These are phyloP conservation scores for Metalampra italica DNA, from an alignment of 2,888 invertebrate species.

Conservation along the genomic window DNA sequence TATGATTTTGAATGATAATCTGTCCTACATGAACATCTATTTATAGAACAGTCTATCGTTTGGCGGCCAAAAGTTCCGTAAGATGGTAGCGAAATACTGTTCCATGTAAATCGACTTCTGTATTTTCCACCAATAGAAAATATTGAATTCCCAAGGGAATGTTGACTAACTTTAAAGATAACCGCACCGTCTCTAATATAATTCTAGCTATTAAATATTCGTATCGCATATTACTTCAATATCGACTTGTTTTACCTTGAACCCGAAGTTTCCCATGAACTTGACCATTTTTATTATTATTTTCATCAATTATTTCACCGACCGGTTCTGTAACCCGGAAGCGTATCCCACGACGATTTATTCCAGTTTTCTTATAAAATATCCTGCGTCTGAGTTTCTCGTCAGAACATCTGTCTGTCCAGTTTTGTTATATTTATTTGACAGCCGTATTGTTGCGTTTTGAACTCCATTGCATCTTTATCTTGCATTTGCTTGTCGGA, in stretches of 20 bases:
- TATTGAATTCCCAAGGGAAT: too few relatives aligned
- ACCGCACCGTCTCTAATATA: too few relatives aligned
- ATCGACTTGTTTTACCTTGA: constrained; percentile 3
- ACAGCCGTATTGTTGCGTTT: constrained; percentile 36
- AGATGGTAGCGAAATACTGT: too few relatives aligned
- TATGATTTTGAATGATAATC: too few relatives aligned
- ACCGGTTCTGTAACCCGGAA: constrained; percentile 66
- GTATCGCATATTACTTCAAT: neutral
- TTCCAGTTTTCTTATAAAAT: constrained; percentile 56
- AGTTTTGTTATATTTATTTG: constrained; percentile 33
- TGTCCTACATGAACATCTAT: too few relatives aligned
- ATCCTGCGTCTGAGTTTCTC: constrained; percentile 1
- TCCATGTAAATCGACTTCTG: too few relatives aligned
- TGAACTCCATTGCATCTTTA: constrained; percentile 30
- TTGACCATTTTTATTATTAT: constrained; percentile 14
- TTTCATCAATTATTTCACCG: constrained; percentile 20
- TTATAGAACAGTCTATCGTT: too few relatives aligned
- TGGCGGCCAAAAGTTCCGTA: too few relatives aligned
- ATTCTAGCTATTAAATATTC: neutral
- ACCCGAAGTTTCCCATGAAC: constrained; percentile 23
- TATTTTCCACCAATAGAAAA: too few relatives aligned
- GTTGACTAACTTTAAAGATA: too few relatives aligned
- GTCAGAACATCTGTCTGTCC: constrained; percentile 46
- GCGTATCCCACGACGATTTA: constrained; percentile 49
- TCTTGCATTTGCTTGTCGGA: constrained; percentile 25